Evolutionary conservation across 30 jellyfish, hydroid and myxozoan genomes (phyloP).

Genomic region (Hydractinia echinata): DNA sequence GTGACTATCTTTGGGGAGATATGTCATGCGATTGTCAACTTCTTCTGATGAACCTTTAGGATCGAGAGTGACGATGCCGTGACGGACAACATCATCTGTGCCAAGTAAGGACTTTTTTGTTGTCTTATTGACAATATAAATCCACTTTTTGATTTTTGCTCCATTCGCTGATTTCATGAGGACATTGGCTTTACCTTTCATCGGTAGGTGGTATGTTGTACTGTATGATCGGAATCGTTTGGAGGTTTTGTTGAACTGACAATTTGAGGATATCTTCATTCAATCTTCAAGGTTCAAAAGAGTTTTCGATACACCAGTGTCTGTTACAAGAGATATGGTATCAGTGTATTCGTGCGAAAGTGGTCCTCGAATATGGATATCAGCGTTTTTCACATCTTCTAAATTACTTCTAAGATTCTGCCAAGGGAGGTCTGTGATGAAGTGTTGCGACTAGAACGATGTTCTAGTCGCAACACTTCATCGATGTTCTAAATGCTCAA

Average conservation of each 20-base stretch:
- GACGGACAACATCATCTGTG: neutral
- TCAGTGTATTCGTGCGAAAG: too few relatives aligned
- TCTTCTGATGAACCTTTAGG: neutral
- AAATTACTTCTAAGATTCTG: too few relatives aligned
- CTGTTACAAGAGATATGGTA: too few relatives aligned
- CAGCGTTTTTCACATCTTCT: too few relatives aligned
- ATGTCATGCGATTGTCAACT: neutral
- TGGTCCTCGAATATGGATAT: too few relatives aligned
- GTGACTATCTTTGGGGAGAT: neutral
- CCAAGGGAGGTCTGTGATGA: neutral
- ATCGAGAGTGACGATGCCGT: neutral
- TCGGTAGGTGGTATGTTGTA: neutral
- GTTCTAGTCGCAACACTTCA: too few relatives aligned
- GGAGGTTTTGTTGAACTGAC: neutral
- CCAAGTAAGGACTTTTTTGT: neutral
- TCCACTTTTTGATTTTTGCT: neutral
- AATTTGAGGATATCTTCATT: neutral
- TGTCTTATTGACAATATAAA: neutral
- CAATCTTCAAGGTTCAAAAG: neutral
- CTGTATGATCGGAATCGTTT: constrained; percentile 4
- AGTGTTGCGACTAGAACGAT: neutral
- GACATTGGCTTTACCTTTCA: neutral
- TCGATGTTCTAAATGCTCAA: too few relatives aligned
- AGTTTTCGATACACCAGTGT: too few relatives aligned
- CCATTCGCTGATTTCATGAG: neutral